Base-by-base conservation (phyloP, 2,797 vertebrate genomes). In the Lophotriccus pileatus region DNA sequence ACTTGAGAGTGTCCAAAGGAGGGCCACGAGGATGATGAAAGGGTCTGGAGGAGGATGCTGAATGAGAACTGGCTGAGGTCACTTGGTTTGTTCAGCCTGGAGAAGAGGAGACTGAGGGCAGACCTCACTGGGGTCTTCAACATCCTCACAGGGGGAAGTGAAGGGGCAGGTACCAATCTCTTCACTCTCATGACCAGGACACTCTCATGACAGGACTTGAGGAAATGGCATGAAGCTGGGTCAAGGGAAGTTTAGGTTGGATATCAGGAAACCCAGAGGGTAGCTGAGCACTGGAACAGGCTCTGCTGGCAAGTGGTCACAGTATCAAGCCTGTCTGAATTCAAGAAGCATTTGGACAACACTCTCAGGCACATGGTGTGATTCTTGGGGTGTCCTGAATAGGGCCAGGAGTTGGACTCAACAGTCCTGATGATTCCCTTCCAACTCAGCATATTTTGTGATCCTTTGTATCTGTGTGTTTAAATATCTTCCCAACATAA, bases 171-270 rank as follows among this genome's bases (percentile, higher is more conserved):
- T 34, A 62, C 13, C 0, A 1, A 28, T 49, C 23, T 56, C 20
- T 37, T n/a, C 56, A 17, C 14, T 70, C 24, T 39, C 14, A 7
- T 39, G 28, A 77, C 14, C 43, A 70, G 37, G n/a, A n/a, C n/a
- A n/a, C n/a, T n/a, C n/a, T n/a, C n/a, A n/a, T 15, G 50, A 50
- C 43, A 69, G 43, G 11, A 83, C n/a, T n/a, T 0, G 0, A 69
- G 28, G 16, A 8, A 62, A 44, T 12, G 37, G 37, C 23, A 25
- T 0, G 0, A 83, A 77, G n/a, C 21, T 30, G 24, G 14, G 12
- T 13, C 21, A 22, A 12, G 20, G 25, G 18, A 77, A 0, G 0
- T 70, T 77, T 30, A 30, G 12, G 7, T 4, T 77, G 17, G 72
- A 19, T 63, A 43, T 7, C 37, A 58, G 24, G 10, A 46, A 70